phyloP scores from a whole-genome alignment of 2,113 vertebrate species.

The Mobula hypostoma region DNA sequence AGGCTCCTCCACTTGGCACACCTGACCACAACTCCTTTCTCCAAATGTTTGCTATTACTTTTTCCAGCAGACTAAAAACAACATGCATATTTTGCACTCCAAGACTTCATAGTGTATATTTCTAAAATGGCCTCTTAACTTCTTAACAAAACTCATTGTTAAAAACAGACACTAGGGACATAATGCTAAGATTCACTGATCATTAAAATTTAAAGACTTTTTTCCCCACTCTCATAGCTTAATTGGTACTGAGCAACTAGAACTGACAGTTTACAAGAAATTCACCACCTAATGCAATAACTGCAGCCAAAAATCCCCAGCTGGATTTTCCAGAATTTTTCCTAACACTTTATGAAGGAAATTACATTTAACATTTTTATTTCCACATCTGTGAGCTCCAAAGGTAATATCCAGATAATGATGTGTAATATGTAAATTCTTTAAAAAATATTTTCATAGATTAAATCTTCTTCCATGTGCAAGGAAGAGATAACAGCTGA shows the following conservation, averaged over 20 bases:
- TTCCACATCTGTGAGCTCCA: neutral
- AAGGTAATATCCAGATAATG: neutral
- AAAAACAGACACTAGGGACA: neutral
- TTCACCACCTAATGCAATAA: neutral
- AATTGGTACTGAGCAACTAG: neutral
- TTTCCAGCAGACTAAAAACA: neutral
- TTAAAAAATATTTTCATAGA: neutral
- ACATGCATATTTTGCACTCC: neutral
- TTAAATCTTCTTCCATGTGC: neutral
- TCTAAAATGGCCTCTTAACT: neutral
- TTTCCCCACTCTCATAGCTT: neutral
- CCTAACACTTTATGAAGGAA: neutral
- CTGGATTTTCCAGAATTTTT: neutral
- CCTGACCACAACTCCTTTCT: neutral
- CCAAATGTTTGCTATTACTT: neutral
- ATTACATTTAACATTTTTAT: neutral
- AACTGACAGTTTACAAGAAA: neutral
- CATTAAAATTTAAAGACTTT: neutral
- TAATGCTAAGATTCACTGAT: neutral
- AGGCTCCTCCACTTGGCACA: neutral
- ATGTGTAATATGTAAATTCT: neutral
- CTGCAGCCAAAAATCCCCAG: neutral
- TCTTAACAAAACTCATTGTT: neutral
- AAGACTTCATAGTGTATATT: neutral
- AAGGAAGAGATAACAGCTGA: neutral